These are phyloP conservation scores for Gnathonemus longibarbis DNA, from an alignment of 2,113 vertebrate genomes.

Conservation along the genomic window DNA sequence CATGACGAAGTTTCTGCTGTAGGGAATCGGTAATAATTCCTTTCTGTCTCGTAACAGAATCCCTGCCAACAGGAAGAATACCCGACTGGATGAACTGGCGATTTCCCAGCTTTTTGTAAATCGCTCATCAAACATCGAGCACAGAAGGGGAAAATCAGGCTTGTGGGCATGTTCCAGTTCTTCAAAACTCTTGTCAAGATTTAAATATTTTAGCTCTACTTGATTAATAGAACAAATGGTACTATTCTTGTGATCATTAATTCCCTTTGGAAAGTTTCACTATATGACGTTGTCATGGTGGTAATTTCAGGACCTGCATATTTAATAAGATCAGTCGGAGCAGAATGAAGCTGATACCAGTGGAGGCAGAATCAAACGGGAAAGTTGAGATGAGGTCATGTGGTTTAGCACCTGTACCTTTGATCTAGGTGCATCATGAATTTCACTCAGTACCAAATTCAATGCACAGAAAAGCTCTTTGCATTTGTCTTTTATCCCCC, in stretches of 20 bases:
- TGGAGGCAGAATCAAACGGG: not conserved
- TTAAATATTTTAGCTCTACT: conserved; percentile 52
- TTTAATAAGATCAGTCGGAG: conserved; percentile 37
- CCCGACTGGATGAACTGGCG: not conserved
- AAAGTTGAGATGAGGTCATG: not conserved
- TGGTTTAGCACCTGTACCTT: not conserved
- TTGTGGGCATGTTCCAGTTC: conserved; percentile 44
- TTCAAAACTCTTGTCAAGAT: conserved; percentile 31
- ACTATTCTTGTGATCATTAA: conserved; percentile 52
- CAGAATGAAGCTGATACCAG: not conserved
- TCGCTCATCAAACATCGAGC: conserved; percentile 16
- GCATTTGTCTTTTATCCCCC: not conserved
- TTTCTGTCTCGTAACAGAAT: not conserved
- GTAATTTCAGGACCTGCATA: conserved; percentile 38
- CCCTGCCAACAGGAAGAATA: not conserved
- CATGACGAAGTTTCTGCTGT: not conserved
- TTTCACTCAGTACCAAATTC: not conserved
- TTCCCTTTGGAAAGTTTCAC: conserved; percentile 35
- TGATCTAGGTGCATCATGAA: not conserved
- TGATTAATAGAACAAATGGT: conserved; percentile 46
- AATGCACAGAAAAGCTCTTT: not conserved
- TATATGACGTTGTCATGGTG: conserved; percentile 30
- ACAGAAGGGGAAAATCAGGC: conserved; percentile 16
- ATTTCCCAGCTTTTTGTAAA: not conserved
- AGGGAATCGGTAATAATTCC: not conserved